phyloP scores from a whole-genome alignment of 2,888 invertebrate genomes.

The Mesorhabditis spiculigera region DNA sequence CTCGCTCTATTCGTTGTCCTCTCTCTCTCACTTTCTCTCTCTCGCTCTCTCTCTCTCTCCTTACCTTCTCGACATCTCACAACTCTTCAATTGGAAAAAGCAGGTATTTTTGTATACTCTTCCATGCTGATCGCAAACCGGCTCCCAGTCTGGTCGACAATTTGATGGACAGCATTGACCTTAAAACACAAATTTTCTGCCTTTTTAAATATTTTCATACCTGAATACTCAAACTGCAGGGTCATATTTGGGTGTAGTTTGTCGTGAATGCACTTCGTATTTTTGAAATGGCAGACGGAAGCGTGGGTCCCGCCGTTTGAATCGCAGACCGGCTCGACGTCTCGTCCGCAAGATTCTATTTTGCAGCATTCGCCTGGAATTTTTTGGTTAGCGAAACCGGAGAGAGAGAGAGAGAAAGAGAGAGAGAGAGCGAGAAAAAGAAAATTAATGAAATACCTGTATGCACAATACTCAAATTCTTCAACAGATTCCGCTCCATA shows the following conservation, averaged over 20 bases:
- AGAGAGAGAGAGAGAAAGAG: not conserved
- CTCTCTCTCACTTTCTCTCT: no score
- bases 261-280: conserved; percentile 48
- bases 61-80: conserved; percentile 30
- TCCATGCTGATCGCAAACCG: conserved; percentile 42
- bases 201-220: conserved; percentile 7
- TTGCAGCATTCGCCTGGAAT: conserved; percentile 42
- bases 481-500: conserved; percentile 22
- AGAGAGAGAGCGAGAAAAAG: no score
- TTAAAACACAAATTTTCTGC: conserved; percentile 9
- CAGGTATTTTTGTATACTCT: conserved; percentile 35
- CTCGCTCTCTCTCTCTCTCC: not conserved
- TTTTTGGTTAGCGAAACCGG: not conserved
- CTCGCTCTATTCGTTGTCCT: not conserved
- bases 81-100: conserved; percentile 29
- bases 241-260: conserved; percentile 36
- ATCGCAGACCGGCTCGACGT: conserved; percentile 42
- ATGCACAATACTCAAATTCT: conserved; percentile 37
- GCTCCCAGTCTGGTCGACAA: conserved; percentile 28
- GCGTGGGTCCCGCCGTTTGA: conserved; percentile 37
- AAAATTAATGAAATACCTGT: conserved; percentile 20
- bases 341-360: conserved; percentile 36
- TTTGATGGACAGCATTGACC: conserved; percentile 36
- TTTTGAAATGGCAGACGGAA: conserved; percentile 46
- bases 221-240: conserved; percentile 33